A percentile compares a stretch with the other conserved stretches of the same genome.
These are phyloP conservation scores for Eilema sororculum DNA, from an alignment of 2,888 invertebrate species.

Conservation along the genomic window DNA sequence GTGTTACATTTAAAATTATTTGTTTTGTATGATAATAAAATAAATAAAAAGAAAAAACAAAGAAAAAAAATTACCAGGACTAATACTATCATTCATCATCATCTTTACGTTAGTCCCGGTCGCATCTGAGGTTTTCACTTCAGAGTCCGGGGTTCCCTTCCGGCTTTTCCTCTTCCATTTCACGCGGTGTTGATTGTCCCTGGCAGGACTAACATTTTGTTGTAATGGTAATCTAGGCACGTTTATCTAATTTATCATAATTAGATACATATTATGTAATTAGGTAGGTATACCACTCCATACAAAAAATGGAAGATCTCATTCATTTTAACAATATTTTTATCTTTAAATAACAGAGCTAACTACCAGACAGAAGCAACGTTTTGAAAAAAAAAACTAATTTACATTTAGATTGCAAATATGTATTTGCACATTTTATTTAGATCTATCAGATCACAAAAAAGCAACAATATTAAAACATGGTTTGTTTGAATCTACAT, in stretches of 20 bases:
- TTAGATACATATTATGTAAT: neutral
- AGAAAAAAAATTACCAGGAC: too few relatives aligned
- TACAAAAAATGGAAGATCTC: neutral
- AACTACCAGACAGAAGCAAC: neutral
- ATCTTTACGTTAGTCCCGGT: too few relatives aligned
- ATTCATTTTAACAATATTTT: neutral
- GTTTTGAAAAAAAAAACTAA: neutral
- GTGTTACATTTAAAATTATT: too few relatives aligned
- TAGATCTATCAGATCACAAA: neutral
- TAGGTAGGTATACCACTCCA: neutral
- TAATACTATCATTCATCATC: too few relatives aligned
- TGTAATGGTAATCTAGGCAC: neutral
- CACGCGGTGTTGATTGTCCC: too few relatives aligned
- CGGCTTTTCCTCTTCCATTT: too few relatives aligned
- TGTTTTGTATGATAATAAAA: too few relatives aligned
- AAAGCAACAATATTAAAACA: neutral
- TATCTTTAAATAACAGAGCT: neutral
- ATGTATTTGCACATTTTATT: neutral
- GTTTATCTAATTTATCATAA: neutral
- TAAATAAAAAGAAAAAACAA: too few relatives aligned
- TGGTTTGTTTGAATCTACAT: neutral
- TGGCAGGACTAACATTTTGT: too few relatives aligned
- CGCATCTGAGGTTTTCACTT: too few relatives aligned
- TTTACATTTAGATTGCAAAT: slow-evolving; percentile 8
- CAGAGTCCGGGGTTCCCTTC: too few relatives aligned